Percentiles rank a stretch among this genome's conserved stretches.
Conservation (phyloP, 2,888 invertebrate species). For the Leucophora obtusa region DNA sequence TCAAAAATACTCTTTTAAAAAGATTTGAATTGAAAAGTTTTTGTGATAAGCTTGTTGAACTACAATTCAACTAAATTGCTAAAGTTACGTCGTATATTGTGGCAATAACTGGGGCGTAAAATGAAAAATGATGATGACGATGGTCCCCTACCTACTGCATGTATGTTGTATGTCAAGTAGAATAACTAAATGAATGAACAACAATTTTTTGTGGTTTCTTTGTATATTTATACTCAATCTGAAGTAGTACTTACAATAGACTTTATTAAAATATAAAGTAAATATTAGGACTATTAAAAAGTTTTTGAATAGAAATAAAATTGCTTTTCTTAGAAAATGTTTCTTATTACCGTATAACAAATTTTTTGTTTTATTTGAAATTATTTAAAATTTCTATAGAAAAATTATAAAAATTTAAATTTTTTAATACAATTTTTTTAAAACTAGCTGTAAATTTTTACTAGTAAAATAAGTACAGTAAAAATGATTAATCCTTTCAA, state of each 20-base stretch:
- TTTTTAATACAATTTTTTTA: too few relatives aligned
- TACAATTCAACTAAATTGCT: background rate
- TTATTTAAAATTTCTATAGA: too few relatives aligned
- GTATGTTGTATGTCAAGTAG: constrained; percentile 24
- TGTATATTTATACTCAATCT: background rate
- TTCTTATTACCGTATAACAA: too few relatives aligned
- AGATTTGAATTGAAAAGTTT: constrained; percentile 45
- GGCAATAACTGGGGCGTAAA: constrained; percentile 48
- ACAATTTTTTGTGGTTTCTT: constrained; percentile 24
- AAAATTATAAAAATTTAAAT: too few relatives aligned
- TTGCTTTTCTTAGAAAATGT: too few relatives aligned
- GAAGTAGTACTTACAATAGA: too few relatives aligned
- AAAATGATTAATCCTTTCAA: too few relatives aligned
- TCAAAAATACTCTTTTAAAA: constrained; percentile 46
- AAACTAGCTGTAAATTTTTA: too few relatives aligned
- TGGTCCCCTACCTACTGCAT: constrained; percentile 32
- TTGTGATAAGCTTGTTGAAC: constrained; percentile 35
- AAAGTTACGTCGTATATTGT: constrained; percentile 3
- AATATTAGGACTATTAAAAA: background rate
- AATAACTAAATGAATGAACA: constrained; percentile 31
- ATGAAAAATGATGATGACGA: constrained; percentile 15
- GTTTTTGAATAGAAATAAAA: too few relatives aligned
- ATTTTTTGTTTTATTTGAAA: too few relatives aligned
- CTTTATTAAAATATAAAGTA: background rate
- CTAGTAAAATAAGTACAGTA: too few relatives aligned